Evolutionary conservation across 2,113 vertebrate species (phyloP).

Genomic region (Vidua chalybeata): DNA sequence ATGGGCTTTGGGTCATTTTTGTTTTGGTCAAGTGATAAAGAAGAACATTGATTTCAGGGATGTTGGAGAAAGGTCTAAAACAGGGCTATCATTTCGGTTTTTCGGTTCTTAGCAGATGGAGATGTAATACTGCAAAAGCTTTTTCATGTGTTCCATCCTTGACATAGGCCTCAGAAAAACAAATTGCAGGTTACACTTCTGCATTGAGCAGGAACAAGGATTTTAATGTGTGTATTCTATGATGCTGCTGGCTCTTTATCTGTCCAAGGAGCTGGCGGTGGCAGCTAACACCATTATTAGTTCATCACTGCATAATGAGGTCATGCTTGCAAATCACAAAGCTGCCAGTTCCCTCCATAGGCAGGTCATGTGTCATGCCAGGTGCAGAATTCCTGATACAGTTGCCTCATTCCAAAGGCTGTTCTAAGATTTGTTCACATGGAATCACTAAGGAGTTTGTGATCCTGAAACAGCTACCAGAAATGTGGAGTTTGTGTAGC

Average conservation of each 20-base stretch:
- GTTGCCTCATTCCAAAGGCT: neutral
- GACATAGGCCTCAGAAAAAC: neutral
- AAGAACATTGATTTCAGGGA: neutral
- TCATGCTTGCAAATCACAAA: neutral
- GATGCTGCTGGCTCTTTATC: neutral
- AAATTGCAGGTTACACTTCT: neutral
- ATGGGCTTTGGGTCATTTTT: neutral
- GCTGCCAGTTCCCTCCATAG: neutral
- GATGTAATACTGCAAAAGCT: neutral
- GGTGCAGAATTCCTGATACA: neutral
- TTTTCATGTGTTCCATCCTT: neutral
- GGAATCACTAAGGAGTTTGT: neutral
- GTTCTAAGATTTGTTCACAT: neutral
- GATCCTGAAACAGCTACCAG: neutral
- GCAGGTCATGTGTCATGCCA: neutral
- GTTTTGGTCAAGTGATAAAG: neutral
- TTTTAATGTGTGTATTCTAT: neutral
- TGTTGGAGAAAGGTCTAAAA: neutral
- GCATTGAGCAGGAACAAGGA: neutral
- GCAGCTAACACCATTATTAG: neutral
- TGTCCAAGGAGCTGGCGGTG: neutral
- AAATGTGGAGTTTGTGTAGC: neutral
- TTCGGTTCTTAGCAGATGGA: neutral
- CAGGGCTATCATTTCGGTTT: neutral
- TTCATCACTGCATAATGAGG: neutral